These are phyloP conservation scores for Stictonetta naevosa DNA, from an alignment of 2,113 vertebrate species.

Conservation along the genomic window DNA sequence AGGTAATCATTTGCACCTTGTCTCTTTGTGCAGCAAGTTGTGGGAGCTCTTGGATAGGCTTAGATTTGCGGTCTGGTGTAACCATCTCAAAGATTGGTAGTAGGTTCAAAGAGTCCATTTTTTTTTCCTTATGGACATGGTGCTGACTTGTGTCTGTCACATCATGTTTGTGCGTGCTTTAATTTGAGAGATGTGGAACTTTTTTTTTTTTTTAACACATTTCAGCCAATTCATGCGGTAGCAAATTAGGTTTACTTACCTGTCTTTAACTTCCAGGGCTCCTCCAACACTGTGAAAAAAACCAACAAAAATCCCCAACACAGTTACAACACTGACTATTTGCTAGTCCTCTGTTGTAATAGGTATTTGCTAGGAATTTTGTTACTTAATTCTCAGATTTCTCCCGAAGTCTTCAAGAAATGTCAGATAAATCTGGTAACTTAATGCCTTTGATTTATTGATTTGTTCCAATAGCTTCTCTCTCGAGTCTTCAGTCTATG, in stretches of 20 bases:
- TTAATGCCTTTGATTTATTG: constrained; percentile 51
- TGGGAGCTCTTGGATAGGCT: neutral
- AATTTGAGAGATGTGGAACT: neutral
- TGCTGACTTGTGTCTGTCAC: neutral
- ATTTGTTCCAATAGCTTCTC: constrained; percentile 32
- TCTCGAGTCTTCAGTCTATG: constrained; percentile 14
- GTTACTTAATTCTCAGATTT: constrained; percentile 34
- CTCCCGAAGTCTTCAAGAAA: constrained; percentile 31
- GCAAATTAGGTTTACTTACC: neutral
- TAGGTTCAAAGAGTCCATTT: neutral
- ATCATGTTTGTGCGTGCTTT: neutral
- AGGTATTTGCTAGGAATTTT: constrained; percentile 14
- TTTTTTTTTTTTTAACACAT: neutral
- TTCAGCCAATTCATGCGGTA: neutral
- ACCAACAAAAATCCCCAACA: neutral
- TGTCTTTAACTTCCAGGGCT: neutral
- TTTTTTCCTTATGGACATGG: neutral
- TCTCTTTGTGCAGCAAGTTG: neutral
- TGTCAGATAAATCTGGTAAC: constrained; percentile 6
- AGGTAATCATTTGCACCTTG: neutral
- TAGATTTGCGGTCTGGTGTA: neutral
- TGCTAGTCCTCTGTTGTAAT: constrained; percentile 34
- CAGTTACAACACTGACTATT: constrained; percentile 5
- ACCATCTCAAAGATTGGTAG: neutral
- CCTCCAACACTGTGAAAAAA: neutral